Percentiles rank a stretch among this genome's conserved stretches.
These are phyloP conservation scores for Kryptopterus vitreolus DNA, from an alignment of 2,797 vertebrate genomes.

Conservation along the genomic window DNA sequence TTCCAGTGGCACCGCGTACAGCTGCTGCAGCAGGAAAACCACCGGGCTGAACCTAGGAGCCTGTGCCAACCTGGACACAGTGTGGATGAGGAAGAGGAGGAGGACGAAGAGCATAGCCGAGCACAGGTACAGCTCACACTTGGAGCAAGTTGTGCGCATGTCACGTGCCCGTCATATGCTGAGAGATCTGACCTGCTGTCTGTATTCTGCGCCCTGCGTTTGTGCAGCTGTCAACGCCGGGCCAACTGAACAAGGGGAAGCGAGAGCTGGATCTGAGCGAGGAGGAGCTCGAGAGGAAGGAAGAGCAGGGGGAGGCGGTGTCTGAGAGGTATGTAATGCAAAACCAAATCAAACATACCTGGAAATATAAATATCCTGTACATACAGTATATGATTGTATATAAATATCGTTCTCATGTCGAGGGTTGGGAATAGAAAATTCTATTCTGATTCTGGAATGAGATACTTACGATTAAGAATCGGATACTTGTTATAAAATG, in stretches of 20 bases:
- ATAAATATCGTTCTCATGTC: no score
- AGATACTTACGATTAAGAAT: no score
- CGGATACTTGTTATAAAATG: no score
- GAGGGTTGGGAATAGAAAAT: no score
- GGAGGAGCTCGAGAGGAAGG: conserved; percentile 81
- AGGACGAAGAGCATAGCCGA: conserved; percentile 62
- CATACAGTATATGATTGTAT: background rate
- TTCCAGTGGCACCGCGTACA: conserved; percentile 89
- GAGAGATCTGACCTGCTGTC: conserved; percentile 46
- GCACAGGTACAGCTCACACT: conserved; percentile 62
- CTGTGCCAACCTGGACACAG: conserved; percentile 59
- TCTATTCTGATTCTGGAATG: no score
- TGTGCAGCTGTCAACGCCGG: conserved; percentile 27
- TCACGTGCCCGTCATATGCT: background rate
- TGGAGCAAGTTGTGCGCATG: background rate
- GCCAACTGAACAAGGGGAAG: conserved; percentile 80
- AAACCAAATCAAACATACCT: background rate
- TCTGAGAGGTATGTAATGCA: conserved; percentile 80
- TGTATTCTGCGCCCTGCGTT: conserved; percentile 57
- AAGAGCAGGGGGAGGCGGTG: conserved; percentile 80
- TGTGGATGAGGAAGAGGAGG: conserved; percentile 68
- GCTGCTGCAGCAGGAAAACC: conserved; percentile 68
- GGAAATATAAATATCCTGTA: background rate
- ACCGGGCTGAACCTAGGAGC: conserved; percentile 67
- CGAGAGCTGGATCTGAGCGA: conserved; percentile 74